phyloP scores from a whole-genome alignment of 2,888 invertebrate genomes.

The Tetranychus piercei region DNA sequence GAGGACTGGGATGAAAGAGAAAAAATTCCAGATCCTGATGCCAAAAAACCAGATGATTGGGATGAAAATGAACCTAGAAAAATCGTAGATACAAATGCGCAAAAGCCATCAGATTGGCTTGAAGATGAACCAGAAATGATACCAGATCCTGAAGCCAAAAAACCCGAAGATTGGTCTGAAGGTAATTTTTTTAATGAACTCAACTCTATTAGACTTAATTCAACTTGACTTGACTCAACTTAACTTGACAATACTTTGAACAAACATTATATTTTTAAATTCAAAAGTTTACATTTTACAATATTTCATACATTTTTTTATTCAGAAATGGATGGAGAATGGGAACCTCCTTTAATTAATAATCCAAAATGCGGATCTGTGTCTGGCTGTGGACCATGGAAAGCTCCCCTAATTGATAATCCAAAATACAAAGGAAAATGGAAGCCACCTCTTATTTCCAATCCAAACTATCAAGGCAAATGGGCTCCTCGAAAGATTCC shows the following conservation, averaged over 20 bases:
- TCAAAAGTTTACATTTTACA: neutral
- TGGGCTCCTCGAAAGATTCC: conserved; percentile 50
- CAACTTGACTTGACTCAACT: too few relatives aligned
- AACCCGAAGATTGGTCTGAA: conserved; percentile 68
- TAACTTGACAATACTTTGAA: too few relatives aligned
- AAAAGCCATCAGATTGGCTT: conserved; percentile 75
- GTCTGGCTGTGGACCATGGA: conserved; percentile 82
- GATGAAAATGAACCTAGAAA: conserved; percentile 80
- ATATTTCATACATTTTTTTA: conserved; percentile 29
- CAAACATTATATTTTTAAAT: too few relatives aligned
- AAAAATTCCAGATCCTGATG: conserved; percentile 36
- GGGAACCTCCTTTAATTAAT: conserved; percentile 82
- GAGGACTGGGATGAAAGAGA: conserved; percentile 90
- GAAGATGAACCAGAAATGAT: conserved; percentile 68
- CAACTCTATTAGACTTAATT: too few relatives aligned
- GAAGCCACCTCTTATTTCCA: conserved; percentile 47
- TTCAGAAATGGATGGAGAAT: conserved; percentile 97
- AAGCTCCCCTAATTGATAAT: conserved; percentile 62
- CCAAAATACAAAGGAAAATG: conserved; percentile 89
- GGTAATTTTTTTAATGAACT: neutral
- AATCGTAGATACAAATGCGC: conserved; percentile 63
- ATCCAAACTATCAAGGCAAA: conserved; percentile 40
- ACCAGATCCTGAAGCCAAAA: conserved; percentile 63
- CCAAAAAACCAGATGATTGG: conserved; percentile 34
- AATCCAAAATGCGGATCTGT: conserved; percentile 64